These are phyloP conservation scores for Psococerastis gibbosa DNA, from an alignment of 2,888 invertebrate species.

Conservation along the genomic window DNA sequence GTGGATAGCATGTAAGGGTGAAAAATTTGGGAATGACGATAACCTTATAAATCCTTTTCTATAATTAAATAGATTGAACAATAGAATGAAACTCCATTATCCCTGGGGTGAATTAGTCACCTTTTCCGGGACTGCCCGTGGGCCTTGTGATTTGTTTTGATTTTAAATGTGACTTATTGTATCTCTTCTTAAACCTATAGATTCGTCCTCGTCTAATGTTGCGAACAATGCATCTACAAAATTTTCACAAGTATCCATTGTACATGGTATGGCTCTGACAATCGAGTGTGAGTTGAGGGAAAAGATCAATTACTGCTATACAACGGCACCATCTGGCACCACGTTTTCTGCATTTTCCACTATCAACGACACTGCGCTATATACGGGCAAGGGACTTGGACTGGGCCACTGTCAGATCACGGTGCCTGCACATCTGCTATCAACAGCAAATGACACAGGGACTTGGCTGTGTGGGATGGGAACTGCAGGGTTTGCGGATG, in stretches of 20 bases:
- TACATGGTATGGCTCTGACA: neutral
- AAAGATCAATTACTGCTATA: neutral
- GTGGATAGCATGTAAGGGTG: no score
- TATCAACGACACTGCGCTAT: neutral
- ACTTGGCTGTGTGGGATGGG: constrained; percentile 14
- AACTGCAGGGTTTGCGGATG: constrained; percentile 6
- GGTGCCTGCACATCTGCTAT: constrained; percentile 4
- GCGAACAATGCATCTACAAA: neutral
- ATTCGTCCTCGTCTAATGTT: no score
- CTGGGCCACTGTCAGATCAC: constrained; percentile 12
- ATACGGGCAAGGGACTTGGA: constrained; percentile 11
- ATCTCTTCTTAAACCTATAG: no score
- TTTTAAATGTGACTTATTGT: no score
- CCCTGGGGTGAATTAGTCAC: no score
- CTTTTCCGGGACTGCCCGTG: no score
- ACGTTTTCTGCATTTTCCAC: neutral
- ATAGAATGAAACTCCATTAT: no score
- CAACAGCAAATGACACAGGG: constrained; percentile 10
- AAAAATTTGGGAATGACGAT: no score
- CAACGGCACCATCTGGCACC: neutral
- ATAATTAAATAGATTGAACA: no score
- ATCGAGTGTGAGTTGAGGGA: neutral
- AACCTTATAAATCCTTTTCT: no score
- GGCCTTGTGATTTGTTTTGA: no score
- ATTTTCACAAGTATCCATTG: neutral